Evolutionary conservation across 2,888 invertebrate genomes (phyloP), one percentile per base, ranked within the genome.

Genomic region (Diarsia rubi): DNA sequence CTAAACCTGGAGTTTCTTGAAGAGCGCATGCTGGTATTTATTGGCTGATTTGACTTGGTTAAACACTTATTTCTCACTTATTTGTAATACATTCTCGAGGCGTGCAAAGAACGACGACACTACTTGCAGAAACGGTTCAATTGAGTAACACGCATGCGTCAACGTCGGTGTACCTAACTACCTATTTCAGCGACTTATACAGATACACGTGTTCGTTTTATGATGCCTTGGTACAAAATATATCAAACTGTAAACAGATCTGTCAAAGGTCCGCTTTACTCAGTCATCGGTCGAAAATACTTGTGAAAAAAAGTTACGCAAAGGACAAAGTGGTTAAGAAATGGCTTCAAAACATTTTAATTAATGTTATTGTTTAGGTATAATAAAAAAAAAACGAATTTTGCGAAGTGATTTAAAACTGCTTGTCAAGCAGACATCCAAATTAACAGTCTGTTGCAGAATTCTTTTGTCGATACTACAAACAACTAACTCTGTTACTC

Each of bases 91-190:
- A 42, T 27, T 12, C 8, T 12, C n/a, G 8, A 14, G 44, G 44
- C 44, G 59, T 37, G 45, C 42, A 52, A 45, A 27, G 27, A 42
- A 14, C 24, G n/a, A 19, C 19, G 47, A 14, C 31, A 24, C 24
- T 16, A 2, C 21, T 24, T 82, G 78, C 69, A 52, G 78, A 21
- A 78, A 78, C 82, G 70, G 37, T 31, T 66, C 12, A 44, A 77
- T 63, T 54, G n/a, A 62, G 21, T 21, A 66, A 31, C 54, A 69
- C 82, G 78, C 79, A 79, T 79, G 79, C 79, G 79, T 78, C 60
- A 27, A 66, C 44, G 62, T 19, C 4, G 16, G 31, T 31, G 21
- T 64, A 16, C 19, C 76, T 68, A 60, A 62, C 37, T 62, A n/a
- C 62, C n/a, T 6, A 62, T 14, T n/a, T 42, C 42, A 3, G 1